These are phyloP conservation scores for Aricia artaxerxes DNA, from an alignment of 2,888 invertebrate genomes.

Conservation along the genomic window DNA sequence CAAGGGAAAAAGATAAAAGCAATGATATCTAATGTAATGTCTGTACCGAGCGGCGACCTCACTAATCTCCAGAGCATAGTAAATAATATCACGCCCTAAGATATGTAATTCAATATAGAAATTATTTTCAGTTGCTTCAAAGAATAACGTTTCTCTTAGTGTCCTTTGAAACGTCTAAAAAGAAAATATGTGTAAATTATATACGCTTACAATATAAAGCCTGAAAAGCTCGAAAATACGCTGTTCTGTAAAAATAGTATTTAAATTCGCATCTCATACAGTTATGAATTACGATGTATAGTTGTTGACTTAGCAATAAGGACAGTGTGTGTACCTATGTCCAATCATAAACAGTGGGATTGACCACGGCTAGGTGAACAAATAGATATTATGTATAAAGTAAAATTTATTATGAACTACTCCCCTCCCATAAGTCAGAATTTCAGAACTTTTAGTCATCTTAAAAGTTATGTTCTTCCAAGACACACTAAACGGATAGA, in stretches of 20 bases:
- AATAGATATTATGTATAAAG: too few species aligned
- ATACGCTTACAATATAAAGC: too few species aligned
- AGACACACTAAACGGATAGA: slow-evolving; percentile 2
- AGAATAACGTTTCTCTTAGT: background rate
- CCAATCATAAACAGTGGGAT: too few species aligned
- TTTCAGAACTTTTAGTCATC: background rate
- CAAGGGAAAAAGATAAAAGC: background rate
- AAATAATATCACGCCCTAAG: background rate
- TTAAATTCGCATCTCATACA: too few species aligned
- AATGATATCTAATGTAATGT: background rate
- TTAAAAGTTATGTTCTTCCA: background rate
- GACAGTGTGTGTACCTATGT: too few species aligned
- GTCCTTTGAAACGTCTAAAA: too few species aligned
- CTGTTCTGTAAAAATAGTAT: too few species aligned
- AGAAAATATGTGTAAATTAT: too few species aligned
- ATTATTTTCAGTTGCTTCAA: background rate
- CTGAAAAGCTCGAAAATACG: too few species aligned
- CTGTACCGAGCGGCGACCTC: background rate
- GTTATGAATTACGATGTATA: too few species aligned
- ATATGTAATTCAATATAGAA: background rate
- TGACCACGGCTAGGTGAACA: too few species aligned
- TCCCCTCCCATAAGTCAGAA: background rate
- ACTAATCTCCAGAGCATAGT: background rate
- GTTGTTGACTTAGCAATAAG: too few species aligned
- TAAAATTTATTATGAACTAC: background rate